Base-by-base conservation (phyloP, 2,797 vertebrate genomes). In the Acomys russatus region DNA sequence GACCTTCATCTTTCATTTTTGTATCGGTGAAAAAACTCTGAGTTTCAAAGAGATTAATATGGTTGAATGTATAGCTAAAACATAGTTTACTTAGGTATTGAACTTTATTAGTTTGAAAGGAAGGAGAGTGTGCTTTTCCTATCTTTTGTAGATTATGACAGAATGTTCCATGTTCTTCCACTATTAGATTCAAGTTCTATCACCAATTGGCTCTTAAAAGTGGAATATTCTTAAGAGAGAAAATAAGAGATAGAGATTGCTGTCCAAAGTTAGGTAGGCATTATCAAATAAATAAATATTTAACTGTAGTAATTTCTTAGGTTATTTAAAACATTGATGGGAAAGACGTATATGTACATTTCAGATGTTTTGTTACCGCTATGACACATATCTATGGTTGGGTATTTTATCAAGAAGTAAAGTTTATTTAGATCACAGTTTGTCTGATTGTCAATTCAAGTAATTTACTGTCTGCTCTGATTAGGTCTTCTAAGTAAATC, bases 31-130 rank as follows among this genome's bases (percentile, higher is more conserved):
- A 51, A 35, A 30, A 30, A 95, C 96, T 87, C 15, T 18, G 78
- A 77, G 28, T 64, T 84, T 25, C n/a, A 80, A 66, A 78, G 3
- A 44, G 6, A 73, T 3, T 91, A 61, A 83, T 84, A 9, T 51
- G 10, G 2, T 64, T 49, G 35, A 88, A 61, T 11, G 18, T 25
- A 18, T 59, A 38, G 7, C 35, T 38, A 44, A 4, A 44, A 54
- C 0, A 59, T 15, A 51, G 12, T 28, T 25, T 56, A 94, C 8
- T 33, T 86, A 30, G 23, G 8, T 80, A 68, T 70, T 70, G 25
- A 92, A 86, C 6, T 86, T 93, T 73, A 51, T 66, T 92, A 92
- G 90, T 89, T 93, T 79, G 64, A 44, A 95, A 56, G 14, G 64
- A 44, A 95, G 49, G 14, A 59, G 6, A 76, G 38, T 79, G 3